Evolutionary conservation across 2,888 invertebrate species (phyloP).

Genomic region (Netelia inedita): DNA sequence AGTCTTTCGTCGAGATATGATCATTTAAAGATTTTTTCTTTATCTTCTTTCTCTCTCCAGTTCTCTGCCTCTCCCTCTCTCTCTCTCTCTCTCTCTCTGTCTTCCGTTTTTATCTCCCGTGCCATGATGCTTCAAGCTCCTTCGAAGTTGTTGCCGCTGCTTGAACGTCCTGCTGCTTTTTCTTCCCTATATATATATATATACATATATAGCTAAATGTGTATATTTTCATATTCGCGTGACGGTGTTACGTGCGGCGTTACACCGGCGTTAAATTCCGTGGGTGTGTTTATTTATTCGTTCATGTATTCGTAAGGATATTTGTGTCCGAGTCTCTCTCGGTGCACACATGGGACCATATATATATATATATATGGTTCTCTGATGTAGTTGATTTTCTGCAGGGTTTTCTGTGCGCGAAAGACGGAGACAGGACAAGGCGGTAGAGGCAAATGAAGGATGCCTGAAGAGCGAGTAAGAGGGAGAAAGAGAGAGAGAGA

Average conservation of each 20-base stretch:
- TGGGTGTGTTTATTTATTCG: conserved; percentile 70
- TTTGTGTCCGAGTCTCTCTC: conserved; percentile 36
- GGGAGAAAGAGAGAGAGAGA: conserved; percentile 16
- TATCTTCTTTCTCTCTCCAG: too few relatives aligned
- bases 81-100: conserved; percentile 23
- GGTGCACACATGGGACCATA: background rate
- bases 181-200: conserved; percentile 28
- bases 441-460: conserved; percentile 5
- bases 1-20: too few relatives aligned
- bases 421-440: conserved; percentile 38
- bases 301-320: conserved; percentile 40
- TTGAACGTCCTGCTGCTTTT: conserved; percentile 41
- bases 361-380: conserved; percentile 20
- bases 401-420: conserved; percentile 54
- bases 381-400: conserved; percentile 51
- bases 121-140: conserved; percentile 5
- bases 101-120: conserved; percentile 15
- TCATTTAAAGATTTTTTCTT: too few relatives aligned
- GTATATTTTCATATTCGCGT: conserved; percentile 61
- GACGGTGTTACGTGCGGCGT: conserved; percentile 61
- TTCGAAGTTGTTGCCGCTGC: conserved; percentile 17
- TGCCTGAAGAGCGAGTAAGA: conserved; percentile 11
- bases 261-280: conserved; percentile 61
- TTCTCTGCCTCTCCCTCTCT: background rate
- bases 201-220: background rate